Evolutionary conservation across 2,797 vertebrate genomes (phyloP), one percentile per base, ranked within the genome.

Genomic region (Brachyalestes nurse): DNA sequence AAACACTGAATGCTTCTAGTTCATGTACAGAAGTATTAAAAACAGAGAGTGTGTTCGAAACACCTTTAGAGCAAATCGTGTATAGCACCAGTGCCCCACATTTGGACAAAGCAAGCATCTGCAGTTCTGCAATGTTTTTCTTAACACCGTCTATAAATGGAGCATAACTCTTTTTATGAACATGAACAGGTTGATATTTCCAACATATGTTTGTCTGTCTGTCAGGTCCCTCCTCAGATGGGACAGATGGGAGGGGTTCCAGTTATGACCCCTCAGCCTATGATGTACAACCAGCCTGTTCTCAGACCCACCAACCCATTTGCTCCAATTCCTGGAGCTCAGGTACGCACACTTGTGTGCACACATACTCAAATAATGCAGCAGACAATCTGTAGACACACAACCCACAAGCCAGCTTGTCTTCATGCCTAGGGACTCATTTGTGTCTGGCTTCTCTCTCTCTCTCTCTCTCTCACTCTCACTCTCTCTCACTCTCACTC

Each of bases 301-400:
- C 93, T 97, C 88, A 95, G 95, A 93, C 94, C 95, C 89, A 95
- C 93, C 78, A 97, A 96, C 87, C 94, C 95, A 81, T 96, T 97
- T 85, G 92, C 94, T 84, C 92, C 94, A 79, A 92, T 96, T 82
- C 94, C 94, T 80, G 95, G 95, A 94, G 94, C 96, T 88, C 95
- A 98, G 94, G 96, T 96, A 89, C 47, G 17, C 8, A 62, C 51
- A 28, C 7, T 47, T 34, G 4, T 34, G 2, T 34, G 34, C 60
- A 73, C 61, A 82, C 55, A 42, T 75, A 72, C 25, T 25, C 69
- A 25, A 65, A 60, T 19, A 66, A 16, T 16, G 17, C 10, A 16
- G 5, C 5, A 23, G 21, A 6, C 5, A 10, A 17, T 40, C 7
- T 34, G 12, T 23, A 76, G 14, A 28, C 72, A 23, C 71, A 23